Conservation (phyloP, 1,140 invertebrate species). For the Drosophila setifemur region DNA sequence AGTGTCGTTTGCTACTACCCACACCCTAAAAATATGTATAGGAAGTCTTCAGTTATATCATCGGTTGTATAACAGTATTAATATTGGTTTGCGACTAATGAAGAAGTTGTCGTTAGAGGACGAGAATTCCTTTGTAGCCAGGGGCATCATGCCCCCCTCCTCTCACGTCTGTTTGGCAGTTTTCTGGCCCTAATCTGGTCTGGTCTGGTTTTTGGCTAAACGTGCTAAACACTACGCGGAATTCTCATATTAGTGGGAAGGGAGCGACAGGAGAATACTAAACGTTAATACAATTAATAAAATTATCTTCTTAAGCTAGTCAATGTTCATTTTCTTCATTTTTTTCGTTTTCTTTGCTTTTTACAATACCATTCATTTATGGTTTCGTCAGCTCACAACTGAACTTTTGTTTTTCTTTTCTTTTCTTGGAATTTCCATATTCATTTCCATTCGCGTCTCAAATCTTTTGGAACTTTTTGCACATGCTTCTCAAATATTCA, state of each 20-base stretch:
- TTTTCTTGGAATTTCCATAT: constrained; percentile 46
- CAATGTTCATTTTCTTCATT: too few relatives aligned
- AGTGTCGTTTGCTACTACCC: constrained; percentile 71
- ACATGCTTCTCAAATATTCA: constrained; percentile 73
- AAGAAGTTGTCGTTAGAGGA: constrained; percentile 83
- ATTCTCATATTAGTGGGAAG: constrained; percentile 78
- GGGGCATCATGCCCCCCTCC: constrained; percentile 6
- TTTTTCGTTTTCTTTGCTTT: constrained; percentile 58
- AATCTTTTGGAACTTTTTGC: constrained; percentile 70
- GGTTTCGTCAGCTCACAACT: constrained; percentile 59
- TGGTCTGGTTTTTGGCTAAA: constrained; percentile 1
- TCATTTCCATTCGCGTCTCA: too few relatives aligned
- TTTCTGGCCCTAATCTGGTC: constrained; percentile 3
- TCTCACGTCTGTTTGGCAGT: constrained; percentile 51
- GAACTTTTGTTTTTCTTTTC: constrained; percentile 70
- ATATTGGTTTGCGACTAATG: constrained; percentile 81
- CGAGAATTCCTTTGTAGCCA: constrained; percentile 79
- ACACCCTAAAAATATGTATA: constrained; percentile 77
- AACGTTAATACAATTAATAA: constrained; percentile 75
- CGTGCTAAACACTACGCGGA: constrained; percentile 70
- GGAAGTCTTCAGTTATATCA: constrained; percentile 71
- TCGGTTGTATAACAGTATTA: constrained; percentile 69
- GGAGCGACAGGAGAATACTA: constrained; percentile 66
- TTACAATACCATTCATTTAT: constrained; percentile 49
- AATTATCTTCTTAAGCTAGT: constrained; percentile 73